Evolutionary conservation across 2,888 invertebrate species (phyloP).

Genomic region (Campoletis raptor): DNA sequence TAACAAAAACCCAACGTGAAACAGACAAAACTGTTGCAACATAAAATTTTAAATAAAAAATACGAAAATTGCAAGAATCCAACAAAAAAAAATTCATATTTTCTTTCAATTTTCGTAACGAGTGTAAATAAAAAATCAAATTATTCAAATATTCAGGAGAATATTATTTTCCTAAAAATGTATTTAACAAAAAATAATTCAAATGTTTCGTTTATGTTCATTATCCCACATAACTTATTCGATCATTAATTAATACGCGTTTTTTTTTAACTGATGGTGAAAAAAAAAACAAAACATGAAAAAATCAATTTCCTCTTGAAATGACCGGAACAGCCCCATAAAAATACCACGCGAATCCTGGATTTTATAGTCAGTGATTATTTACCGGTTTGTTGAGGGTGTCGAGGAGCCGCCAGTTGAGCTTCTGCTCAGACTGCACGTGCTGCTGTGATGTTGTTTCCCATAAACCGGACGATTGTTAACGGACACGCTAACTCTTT

Average conservation of each 20-base stretch:
- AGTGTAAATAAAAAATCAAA: no score
- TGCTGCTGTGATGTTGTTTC: conserved; percentile 81
- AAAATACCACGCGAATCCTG: conserved; percentile 3
- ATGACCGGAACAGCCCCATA: neutral
- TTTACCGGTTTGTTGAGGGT: conserved; percentile 83
- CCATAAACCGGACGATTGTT: conserved; percentile 82
- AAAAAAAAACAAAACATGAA: neutral
- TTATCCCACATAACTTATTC: neutral
- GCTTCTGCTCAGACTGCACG: conserved; percentile 79
- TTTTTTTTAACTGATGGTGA: neutral
- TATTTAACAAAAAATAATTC: neutral
- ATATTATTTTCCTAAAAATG: no score
- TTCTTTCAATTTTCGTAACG: no score
- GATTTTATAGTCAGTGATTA: conserved; percentile 28
- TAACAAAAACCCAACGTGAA: neutral
- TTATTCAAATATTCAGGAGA: no score
- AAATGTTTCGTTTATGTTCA: neutral
- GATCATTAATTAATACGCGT: neutral
- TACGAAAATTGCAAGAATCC: no score
- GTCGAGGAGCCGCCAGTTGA: conserved; percentile 77
- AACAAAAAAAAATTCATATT: no score
- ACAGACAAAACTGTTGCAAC: neutral
- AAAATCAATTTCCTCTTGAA: neutral
- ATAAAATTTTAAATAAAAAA: neutral
- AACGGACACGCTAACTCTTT: conserved; percentile 82